Evolutionary conservation across 1,140 invertebrate species (phyloP), one percentile per base, ranked within the genome.

Genomic region (Bicyclus anynana): DNA sequence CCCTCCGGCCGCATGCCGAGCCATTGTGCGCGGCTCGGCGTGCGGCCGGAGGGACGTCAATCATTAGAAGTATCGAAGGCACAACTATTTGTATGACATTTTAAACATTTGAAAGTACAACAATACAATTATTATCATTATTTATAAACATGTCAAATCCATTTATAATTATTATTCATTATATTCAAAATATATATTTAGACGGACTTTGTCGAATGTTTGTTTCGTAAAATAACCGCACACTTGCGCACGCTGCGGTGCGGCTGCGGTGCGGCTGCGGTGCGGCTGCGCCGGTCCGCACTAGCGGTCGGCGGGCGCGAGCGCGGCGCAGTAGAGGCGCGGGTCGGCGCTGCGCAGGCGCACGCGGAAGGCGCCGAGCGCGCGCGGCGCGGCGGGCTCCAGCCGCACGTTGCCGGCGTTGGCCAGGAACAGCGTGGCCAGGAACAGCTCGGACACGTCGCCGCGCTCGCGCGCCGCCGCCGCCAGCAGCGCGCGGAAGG

Each of bases 351-450:
- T 68, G 51, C 72, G 23, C 48, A 80, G 58, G 9, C 70, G 72
- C 52, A 84, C 50, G 2, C 60, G 59, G 65, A 77, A 80, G 29
- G 67, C 51, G 64, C 67, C 61, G 12, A 74, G 23, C 12, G 70
- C 37, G 13, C 77, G 67, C 33, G 77, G 62, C 21, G 69, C 33
- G n/a, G n/a, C n/a, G n/a, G n/a, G n/a, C n/a, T n/a, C n/a, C 38
- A 35, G 14, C 23, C 23, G 23, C 23, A 23, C 23, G 23, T 10
- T 2, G 27, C 27, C 27, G 27, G 9, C 18, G 61, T 53, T 57
- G 2, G 73, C 73, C 66, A 79, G 56, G 49, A 75, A 77, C 3
- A 81, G 77, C 48, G 79, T 73, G 23, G 79, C 67, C 35, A 82
- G 69, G 58, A 82, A 72, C 62, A 65, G 38, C 51, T 58, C 35